Conservation (phyloP, 2,113 vertebrate species). For the Otis tarda region DNA sequence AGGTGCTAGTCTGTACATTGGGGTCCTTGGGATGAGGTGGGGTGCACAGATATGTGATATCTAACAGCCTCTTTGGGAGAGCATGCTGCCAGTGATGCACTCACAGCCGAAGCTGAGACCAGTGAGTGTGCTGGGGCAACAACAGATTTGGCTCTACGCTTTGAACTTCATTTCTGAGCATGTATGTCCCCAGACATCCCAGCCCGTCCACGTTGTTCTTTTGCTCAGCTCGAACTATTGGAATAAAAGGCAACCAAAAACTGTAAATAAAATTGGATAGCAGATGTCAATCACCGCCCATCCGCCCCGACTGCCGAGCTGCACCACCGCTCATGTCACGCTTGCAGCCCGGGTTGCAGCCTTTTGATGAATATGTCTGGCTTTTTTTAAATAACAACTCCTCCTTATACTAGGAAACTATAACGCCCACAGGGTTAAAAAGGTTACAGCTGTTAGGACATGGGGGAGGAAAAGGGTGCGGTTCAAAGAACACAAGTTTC, state of each 20-base stretch:
- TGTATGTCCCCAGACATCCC: neutral
- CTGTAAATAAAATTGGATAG: neutral
- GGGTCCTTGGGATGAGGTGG: neutral
- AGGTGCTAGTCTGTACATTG: neutral
- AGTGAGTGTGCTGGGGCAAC: neutral
- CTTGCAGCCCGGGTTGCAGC: neutral
- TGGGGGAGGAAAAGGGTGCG: neutral
- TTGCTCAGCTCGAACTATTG: rapidly evolving
- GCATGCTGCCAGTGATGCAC: rapidly evolving
- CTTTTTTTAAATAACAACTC: neutral
- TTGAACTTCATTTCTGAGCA: rapidly evolving
- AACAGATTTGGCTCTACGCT: neutral
- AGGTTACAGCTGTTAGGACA: neutral
- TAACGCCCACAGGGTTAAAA: neutral
- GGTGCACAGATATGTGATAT: neutral
- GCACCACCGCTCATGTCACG: rapidly evolving
- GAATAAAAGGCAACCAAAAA: neutral
- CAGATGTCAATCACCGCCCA: rapidly evolving
- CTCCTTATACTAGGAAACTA: neutral
- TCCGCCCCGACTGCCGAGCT: rapidly evolving
- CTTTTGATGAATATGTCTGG: neutral
- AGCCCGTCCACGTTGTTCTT: neutral
- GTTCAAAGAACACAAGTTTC: neutral
- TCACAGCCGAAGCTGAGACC: rapidly evolving
- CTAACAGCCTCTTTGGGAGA: neutral